Evolutionary conservation across 2,888 invertebrate genomes (phyloP).

Genomic region (Epinotia demarniana): DNA sequence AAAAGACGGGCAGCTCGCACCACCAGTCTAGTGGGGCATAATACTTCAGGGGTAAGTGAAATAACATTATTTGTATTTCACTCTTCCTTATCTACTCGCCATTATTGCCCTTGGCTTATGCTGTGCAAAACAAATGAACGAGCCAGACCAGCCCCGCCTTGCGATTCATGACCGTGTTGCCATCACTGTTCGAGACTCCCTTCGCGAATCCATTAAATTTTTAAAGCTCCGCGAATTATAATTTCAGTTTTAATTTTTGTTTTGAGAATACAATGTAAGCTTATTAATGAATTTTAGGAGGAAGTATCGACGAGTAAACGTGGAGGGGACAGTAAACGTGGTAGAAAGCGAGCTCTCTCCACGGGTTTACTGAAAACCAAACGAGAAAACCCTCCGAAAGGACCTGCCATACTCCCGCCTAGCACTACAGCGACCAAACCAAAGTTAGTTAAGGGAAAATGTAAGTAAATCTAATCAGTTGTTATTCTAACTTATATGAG

Average conservation of each 20-base stretch:
- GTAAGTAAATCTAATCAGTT: slow-evolving; percentile 53
- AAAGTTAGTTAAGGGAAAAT: slow-evolving; percentile 63
- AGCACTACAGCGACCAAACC: slow-evolving; percentile 53
- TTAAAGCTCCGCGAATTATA: slow-evolving; percentile 40
- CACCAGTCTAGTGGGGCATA: slow-evolving; percentile 58
- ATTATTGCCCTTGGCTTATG: slow-evolving; percentile 8
- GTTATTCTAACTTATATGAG: no score
- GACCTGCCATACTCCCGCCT: slow-evolving; percentile 54
- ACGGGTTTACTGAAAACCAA: slow-evolving; percentile 60
- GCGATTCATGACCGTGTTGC: slow-evolving; percentile 6
- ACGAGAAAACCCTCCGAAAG: slow-evolving; percentile 54
- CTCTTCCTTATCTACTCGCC: neutral
- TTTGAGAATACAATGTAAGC: slow-evolving; percentile 33
- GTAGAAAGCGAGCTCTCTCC: slow-evolving; percentile 72
- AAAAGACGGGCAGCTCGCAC: slow-evolving; percentile 59
- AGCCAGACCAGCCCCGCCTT: neutral
- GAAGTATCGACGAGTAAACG: slow-evolving; percentile 55
- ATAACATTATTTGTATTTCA: neutral
- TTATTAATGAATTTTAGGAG: slow-evolving; percentile 51
- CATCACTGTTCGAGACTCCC: neutral
- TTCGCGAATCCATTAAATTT: slow-evolving; percentile 45
- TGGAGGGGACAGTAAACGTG: slow-evolving; percentile 64
- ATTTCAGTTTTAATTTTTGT: neutral
- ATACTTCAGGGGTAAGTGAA: slow-evolving; percentile 52
- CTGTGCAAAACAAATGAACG: slow-evolving; percentile 9